phyloP scores from a whole-genome alignment of 2,888 invertebrate species.

The Lymantria dispar region DNA sequence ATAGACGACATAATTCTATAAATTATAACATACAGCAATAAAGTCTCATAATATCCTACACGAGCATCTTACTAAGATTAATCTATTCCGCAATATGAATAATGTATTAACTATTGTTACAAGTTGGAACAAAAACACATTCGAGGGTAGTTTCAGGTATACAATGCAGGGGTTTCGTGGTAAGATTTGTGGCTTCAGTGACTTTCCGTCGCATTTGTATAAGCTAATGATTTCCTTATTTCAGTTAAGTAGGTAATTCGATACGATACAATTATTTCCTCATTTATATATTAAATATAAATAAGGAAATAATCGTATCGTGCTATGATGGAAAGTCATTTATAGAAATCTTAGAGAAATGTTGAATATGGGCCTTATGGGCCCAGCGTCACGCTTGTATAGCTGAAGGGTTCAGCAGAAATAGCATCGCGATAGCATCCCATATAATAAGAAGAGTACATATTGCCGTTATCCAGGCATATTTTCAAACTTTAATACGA shows the following conservation, averaged over 20 bases:
- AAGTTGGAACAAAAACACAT: conserved; percentile 40
- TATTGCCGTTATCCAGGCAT: too few relatives aligned
- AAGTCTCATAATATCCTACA: conserved; percentile 10
- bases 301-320: too few relatives aligned
- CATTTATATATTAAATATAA: neutral
- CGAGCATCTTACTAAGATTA: conserved; percentile 28
- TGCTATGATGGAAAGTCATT: too few relatives aligned
- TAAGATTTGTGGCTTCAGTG: neutral
- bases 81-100: conserved; percentile 44
- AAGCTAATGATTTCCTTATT: conserved; percentile 9
- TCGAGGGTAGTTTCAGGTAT: conserved; percentile 10
- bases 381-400: too few relatives aligned
- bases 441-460: too few relatives aligned
- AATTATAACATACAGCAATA: conserved; percentile 6
- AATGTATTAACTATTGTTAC: conserved; percentile 45
- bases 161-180: neutral
- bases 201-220: conserved; percentile 6
- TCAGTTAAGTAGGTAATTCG: neutral
- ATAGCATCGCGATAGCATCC: too few relatives aligned
- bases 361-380: too few relatives aligned
- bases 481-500: too few relatives aligned
- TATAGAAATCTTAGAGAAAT: too few relatives aligned
- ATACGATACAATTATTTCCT: neutral
- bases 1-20: neutral
- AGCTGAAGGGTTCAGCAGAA: too few relatives aligned